A percentile compares a stretch with the other conserved stretches of the same genome.
Conservation (phyloP, 2,113 vertebrate genomes). For the Clarias magur region DNA sequence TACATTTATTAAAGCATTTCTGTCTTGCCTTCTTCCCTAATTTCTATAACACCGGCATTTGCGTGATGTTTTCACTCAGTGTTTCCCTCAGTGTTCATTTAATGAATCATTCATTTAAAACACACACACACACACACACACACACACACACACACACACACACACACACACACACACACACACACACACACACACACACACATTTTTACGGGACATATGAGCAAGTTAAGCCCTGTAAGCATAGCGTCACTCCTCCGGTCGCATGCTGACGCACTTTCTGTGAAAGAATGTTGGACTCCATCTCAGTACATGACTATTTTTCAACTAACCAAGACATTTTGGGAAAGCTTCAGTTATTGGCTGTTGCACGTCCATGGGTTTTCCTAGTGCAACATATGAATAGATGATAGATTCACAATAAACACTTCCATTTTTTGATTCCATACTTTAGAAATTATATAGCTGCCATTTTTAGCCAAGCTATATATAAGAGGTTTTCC, state of each 20-base stretch:
- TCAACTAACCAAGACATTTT: neutral
- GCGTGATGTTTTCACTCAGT: too few species aligned
- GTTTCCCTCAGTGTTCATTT: neutral
- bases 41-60: neutral
- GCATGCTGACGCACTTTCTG: neutral
- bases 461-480: neutral
- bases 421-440: neutral
- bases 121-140: slow-evolving; percentile 5
- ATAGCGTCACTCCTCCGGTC: neutral
- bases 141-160: slow-evolving; percentile 3
- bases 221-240: neutral
- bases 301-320: neutral
- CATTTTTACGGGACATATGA: neutral
- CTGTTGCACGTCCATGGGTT: neutral
- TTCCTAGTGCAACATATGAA: neutral
- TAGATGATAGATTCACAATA: neutral
- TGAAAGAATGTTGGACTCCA: neutral
- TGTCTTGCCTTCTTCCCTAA: neutral
- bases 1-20: neutral
- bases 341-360: neutral
- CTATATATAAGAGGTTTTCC: neutral
- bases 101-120: neutral
- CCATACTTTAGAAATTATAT: neutral
- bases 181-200: too few species aligned
- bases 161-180: too few species aligned